Evolutionary conservation across 2,888 invertebrate species (phyloP), one percentile per base, ranked within the genome.

Genomic region (Spisula solida): DNA sequence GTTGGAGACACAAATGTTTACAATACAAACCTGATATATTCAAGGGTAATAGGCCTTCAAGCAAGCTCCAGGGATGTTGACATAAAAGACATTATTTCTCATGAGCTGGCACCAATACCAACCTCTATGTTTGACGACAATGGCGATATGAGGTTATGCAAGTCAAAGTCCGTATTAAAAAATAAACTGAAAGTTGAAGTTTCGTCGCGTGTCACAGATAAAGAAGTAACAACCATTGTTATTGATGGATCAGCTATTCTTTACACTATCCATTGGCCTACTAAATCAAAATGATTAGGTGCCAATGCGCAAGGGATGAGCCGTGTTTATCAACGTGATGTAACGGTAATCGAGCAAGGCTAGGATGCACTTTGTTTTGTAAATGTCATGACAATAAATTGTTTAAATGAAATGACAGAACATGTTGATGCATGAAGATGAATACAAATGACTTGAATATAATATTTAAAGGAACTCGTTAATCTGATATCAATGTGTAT

Each of bases 21-120:
- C 81, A 87, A 87, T 56, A 90, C 90, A 8, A 31, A 83, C 12
- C 47, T 90, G 25, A 90, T 87, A n/a, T 87, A 85, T 75, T n/a
- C 47, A 14, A 70, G 87, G 47, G 85, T 90, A 8, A 81, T 90
- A 16, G 90, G 87, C 4, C n/a, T 87, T 81, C 85, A 85, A 47
- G 85, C 85, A 16, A 87, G 85, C 48, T 51, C 55, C 47, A 31
- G 87, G 20, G 85, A 87, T 29, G 48, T 87, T 31, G 90, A 85
- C 48, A 48, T 86, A 12, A 56, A 79, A 16, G 51, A 82, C 48
- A 1, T 89, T 14, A n/a, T 86, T 1, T 29, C 80, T 14, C 47
- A 86, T 56, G 83, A 89, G 55, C 41, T 89, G 1, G 47, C 86
- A 14, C 86, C 81, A 47, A 85, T 90, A 10, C 90, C 90, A 51